Evolutionary conservation across 1,140 invertebrate genomes (phyloP), one percentile per base, ranked within the genome.

Genomic region (Halesus radiatus): DNA sequence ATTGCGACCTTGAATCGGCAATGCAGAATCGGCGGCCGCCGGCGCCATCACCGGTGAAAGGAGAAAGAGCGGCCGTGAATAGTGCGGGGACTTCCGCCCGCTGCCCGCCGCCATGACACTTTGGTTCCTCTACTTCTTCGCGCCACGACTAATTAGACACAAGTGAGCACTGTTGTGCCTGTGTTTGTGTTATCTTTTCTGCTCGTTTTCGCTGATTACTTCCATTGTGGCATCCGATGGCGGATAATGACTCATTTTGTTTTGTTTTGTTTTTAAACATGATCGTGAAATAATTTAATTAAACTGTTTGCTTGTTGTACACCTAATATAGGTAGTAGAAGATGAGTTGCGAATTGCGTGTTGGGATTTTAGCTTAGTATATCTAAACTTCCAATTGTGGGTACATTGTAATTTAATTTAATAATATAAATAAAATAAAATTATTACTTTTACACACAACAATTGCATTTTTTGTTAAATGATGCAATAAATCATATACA

Each of bases 11-110:
- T 75, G 72, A 15, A 22, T 20, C 10, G 37, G 10, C 37, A 45
- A 45, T 45, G 37, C 37, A 45, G 64, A 15, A 32, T 16, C 26
- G n/a, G 37, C 37, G 66, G 13, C 16, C 29, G 66, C 0, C 18
- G 52, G 72, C 58, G 56, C 37, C 58, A 37, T 52, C 18, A 58
- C 15, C 15, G 58, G 56, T 45, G 58, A 76, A 76, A 64, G 75
- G 32, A 64, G 58, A 76, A 74, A 76, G 22, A 37, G 58, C 75
- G 75, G 32, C 75, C 75, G 75, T 76, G 75, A 76, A 76, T 64
- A 76, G 16, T 32, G 75, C 56, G 75, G 45, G 60, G 62, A 76
- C 26, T 60, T 76, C 56, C 72, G 58, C 16, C 29, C 6, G 1
- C 70, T 8, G 50, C 29, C 37, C 73, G 73, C 20, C 73, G 73